These are phyloP conservation scores for Ictidomys tridecemlineatus DNA, from an alignment of 2,113 vertebrate genomes.

Conservation along the genomic window DNA sequence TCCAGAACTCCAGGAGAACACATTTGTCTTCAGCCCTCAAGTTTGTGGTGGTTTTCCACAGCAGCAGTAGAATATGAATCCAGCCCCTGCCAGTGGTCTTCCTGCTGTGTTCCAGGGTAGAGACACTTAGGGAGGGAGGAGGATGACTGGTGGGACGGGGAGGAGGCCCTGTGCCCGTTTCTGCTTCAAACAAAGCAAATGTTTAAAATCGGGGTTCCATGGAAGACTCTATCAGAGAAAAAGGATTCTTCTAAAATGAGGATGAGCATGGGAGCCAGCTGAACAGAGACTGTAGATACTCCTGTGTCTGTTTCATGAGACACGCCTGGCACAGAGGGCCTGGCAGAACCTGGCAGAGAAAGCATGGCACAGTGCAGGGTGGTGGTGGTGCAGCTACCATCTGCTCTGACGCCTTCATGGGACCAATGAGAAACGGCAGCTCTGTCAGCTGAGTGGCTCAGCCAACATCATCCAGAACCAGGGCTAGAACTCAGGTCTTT, in stretches of 20 bases:
- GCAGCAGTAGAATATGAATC: neutral
- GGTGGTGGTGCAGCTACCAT: neutral
- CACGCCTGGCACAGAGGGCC: neutral
- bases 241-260: neutral
- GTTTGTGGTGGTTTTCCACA: neutral
- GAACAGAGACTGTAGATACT: neutral
- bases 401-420: neutral
- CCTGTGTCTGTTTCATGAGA: neutral
- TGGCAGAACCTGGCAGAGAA: neutral
- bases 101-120: accelerated
- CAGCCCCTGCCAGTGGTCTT: neutral
- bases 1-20: neutral
- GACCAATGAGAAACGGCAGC: neutral
- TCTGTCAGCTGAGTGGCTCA: neutral
- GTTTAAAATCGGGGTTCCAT: neutral
- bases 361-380: neutral
- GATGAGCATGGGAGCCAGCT: accelerated
- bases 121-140: neutral
- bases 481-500: neutral
- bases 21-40: neutral
- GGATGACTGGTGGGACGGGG: neutral
- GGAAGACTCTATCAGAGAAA: neutral
- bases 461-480: neutral
- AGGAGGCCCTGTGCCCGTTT: neutral
- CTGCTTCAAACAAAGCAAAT: neutral